Base-by-base conservation (phyloP, 2,888 invertebrate species). In the Barypeithes pellucidus region DNA sequence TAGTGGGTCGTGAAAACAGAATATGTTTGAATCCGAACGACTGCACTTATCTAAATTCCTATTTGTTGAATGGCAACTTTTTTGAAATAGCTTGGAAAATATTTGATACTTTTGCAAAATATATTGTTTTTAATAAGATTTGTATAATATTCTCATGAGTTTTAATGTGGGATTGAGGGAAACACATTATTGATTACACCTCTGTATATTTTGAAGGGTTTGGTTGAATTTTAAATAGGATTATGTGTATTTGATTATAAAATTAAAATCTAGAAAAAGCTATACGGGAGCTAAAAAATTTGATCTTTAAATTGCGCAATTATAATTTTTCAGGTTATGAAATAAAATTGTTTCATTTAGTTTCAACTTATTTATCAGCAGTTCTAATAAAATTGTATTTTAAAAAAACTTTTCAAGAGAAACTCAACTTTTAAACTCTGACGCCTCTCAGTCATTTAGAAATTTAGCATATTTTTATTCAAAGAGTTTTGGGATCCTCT, bases 361-460 rank as follows among this genome's bases (percentile, higher is more conserved):
- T n/a, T n/a, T n/a, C n/a, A n/a, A n/a, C n/a, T n/a, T n/a, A n/a
- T n/a, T n/a, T n/a, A n/a, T n/a, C n/a, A n/a, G n/a, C n/a, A n/a
- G n/a, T n/a, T 22, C 12, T 50, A 50, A 50, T 50, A 50, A 50
- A 50, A 50, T 50, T 22, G 22, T 50, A 50, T 50, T 50, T 24
- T n/a, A 24, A 50, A 20, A 50, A 20, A 50, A 50, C 24, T 50
- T 50, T 50, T 24, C 11, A n/a, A 24, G 24, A n/a, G 20, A n/a
- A 50, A 22, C 22, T 50, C 22, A 50, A 50, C 50, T 24, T 50
- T 50, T 22, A 22, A 50, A 50, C 50, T 24, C 22, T 50, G 50
- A 50, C 50, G 50, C 50, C 50, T 50, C 50, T 50, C 50, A 50
- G 50, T 50, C 50, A 50, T 50, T 50, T 50, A 50, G 50, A 50